phyloP scores from a whole-genome alignment of 2,797 vertebrate genomes.

The Limosa lapponica region DNA sequence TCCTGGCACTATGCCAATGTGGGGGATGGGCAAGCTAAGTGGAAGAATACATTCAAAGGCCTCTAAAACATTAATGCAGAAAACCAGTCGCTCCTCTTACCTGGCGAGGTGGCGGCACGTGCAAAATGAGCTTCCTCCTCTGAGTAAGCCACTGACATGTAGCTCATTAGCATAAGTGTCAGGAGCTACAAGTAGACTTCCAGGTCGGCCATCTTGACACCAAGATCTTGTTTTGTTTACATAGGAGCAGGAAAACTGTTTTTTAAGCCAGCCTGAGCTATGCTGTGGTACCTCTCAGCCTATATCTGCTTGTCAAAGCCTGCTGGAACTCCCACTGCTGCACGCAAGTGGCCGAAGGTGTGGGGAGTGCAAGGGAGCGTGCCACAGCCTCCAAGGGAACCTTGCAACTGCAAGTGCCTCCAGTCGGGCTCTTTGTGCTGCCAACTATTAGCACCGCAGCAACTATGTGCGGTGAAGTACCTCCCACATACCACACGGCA shows the following conservation, averaged over 20 bases:
- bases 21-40: background rate
- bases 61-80: background rate
- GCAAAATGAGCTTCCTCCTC: slow-evolving; percentile 72
- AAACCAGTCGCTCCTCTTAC: slow-evolving; percentile 73
- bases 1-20: slow-evolving; percentile 23
- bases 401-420: slow-evolving; percentile 68
- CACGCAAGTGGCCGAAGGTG: slow-evolving; percentile 9
- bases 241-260: slow-evolving; percentile 21
- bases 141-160: slow-evolving; percentile 52
- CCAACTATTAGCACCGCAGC: slow-evolving; percentile 78
- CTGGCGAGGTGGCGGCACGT: slow-evolving; percentile 64
- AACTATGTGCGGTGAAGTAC: slow-evolving; percentile 75
- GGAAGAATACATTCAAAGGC: background rate
- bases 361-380: slow-evolving; percentile 28
- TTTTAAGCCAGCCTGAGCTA: slow-evolving; percentile 34
- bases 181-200: slow-evolving; percentile 69
- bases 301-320: slow-evolving; percentile 58
- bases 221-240: slow-evolving; percentile 62
- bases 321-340: slow-evolving; percentile 59
- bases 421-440: slow-evolving; percentile 72
- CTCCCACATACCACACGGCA: slow-evolving; percentile 75
- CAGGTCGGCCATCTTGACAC: slow-evolving; percentile 75
- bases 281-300: slow-evolving; percentile 27
- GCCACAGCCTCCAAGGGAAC: slow-evolving; percentile 55
- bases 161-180: slow-evolving; percentile 34